These are phyloP conservation scores for Frankliniella intonsa DNA, from an alignment of 2,888 invertebrate species.

Conservation along the genomic window DNA sequence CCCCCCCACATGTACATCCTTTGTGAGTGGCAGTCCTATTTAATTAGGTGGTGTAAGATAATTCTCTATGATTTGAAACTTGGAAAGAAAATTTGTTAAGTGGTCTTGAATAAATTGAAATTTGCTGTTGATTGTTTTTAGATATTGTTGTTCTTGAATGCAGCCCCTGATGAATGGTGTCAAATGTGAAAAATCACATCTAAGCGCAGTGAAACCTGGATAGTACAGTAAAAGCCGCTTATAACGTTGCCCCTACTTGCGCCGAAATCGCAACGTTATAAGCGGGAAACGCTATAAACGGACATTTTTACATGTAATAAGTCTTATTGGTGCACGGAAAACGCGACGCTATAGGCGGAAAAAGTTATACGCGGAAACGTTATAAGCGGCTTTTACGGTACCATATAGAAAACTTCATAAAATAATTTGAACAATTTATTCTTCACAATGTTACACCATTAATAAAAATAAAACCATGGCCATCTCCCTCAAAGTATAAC, in stretches of 20 bases:
- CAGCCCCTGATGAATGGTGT: not conserved
- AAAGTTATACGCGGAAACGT: too few relatives aligned
- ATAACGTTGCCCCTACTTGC: too few relatives aligned
- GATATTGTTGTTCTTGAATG: not conserved
- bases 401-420: not conserved
- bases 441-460: not conserved
- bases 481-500: constrained; percentile 11
- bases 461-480: constrained; percentile 25
- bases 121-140: not conserved
- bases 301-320: too few relatives aligned
- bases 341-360: too few relatives aligned
- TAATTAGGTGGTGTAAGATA: too few relatives aligned
- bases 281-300: not conserved
- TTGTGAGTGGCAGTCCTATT: too few relatives aligned
- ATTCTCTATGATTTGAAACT: too few relatives aligned
- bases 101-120: not conserved
- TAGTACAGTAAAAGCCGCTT: not conserved
- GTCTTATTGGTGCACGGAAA: too few relatives aligned
- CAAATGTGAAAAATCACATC: not conserved
- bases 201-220: not conserved
- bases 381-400: too few relatives aligned
- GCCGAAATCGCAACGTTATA: too few relatives aligned
- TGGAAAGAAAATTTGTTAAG: too few relatives aligned
- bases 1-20: too few relatives aligned
- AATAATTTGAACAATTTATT: not conserved